A percentile compares a stretch with the other conserved stretches of the same genome.
Evolutionary conservation across 1,140 invertebrate genomes (phyloP).

Genomic region (Bombus sylvicola): DNA sequence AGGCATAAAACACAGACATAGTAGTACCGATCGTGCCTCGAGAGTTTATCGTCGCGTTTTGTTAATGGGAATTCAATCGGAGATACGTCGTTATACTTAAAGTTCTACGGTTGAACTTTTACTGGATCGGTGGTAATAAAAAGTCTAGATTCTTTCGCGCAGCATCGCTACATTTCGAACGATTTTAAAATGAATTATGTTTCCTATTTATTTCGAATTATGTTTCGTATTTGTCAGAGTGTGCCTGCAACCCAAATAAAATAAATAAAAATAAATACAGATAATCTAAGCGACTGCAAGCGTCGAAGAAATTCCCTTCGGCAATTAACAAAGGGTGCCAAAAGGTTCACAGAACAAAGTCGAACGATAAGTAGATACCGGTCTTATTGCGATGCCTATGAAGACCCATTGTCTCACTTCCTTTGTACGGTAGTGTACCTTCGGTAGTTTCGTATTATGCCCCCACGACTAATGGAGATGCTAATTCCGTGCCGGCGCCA

Average conservation of each 20-base stretch:
- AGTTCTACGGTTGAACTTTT: neutral
- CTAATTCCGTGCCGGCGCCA: conserved; percentile 73
- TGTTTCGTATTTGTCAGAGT: neutral
- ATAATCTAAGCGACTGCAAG: neutral
- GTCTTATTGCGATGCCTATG: conserved; percentile 36
- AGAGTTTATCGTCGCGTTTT: conserved; percentile 55
- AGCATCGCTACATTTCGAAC: too few species aligned
- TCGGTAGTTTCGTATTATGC: conserved; percentile 76
- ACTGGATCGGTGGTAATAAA: neutral
- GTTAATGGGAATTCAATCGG: conserved; percentile 54
- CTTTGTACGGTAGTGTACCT: conserved; percentile 63
- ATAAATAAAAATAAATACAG: neutral
- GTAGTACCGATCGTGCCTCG: neutral
- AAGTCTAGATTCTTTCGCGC: neutral
- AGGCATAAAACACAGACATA: conserved; percentile 9
- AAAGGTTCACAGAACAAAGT: conserved; percentile 37
- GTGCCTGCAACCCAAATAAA: neutral
- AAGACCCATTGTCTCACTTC: conserved; percentile 71
- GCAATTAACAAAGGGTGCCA: neutral
- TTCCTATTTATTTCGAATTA: neutral
- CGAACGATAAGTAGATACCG: conserved; percentile 51
- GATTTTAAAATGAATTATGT: too few species aligned
- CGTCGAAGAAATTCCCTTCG: too few species aligned
- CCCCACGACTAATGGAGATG: conserved; percentile 77
- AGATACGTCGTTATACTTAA: conserved; percentile 31